Conservation (phyloP, 1,140 invertebrate genomes). For the Cylas formicarius region DNA sequence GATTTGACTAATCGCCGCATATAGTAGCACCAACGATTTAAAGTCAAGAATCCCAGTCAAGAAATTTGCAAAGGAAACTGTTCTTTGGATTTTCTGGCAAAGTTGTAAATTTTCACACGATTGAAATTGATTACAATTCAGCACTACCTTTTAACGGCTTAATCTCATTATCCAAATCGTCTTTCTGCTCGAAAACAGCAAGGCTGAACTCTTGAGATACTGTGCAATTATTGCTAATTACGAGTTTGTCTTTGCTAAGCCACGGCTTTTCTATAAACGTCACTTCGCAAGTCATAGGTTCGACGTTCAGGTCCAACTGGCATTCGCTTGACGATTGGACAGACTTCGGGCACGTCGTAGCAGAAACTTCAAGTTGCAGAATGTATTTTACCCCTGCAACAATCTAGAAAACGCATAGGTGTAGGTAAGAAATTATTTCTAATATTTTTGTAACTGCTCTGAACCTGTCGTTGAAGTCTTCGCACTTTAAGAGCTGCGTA, state of each 20-base stretch:
- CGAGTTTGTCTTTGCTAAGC: constrained; percentile 33
- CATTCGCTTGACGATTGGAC: constrained; percentile 14
- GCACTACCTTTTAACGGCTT: constrained; percentile 13
- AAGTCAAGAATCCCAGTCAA: too few species aligned
- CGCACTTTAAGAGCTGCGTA: constrained; percentile 28
- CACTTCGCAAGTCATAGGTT: constrained; percentile 32
- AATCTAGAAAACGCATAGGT: constrained; percentile 27
- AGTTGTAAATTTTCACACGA: too few species aligned
- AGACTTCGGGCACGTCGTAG: constrained; percentile 29
- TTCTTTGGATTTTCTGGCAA: too few species aligned
- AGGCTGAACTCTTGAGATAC: constrained; percentile 32
- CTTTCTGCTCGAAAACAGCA: neutral
- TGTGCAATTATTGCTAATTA: constrained; percentile 40
- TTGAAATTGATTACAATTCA: too few species aligned
- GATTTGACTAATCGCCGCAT: too few species aligned
- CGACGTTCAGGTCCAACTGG: constrained; percentile 18
- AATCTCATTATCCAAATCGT: constrained; percentile 29
- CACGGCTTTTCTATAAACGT: constrained; percentile 36
- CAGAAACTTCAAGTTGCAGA: constrained; percentile 30
- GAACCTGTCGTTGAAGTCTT: constrained; percentile 34
- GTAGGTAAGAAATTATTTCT: too few species aligned
- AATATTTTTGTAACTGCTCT: neutral
- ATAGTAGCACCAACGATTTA: too few species aligned
- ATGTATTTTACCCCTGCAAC: constrained; percentile 37
- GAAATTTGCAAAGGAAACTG: too few species aligned